Percentiles rank a stretch among this genome's conserved stretches.
Evolutionary conservation across 2,888 invertebrate genomes (phyloP).

Genomic region (Meiosimyza platycephala): DNA sequence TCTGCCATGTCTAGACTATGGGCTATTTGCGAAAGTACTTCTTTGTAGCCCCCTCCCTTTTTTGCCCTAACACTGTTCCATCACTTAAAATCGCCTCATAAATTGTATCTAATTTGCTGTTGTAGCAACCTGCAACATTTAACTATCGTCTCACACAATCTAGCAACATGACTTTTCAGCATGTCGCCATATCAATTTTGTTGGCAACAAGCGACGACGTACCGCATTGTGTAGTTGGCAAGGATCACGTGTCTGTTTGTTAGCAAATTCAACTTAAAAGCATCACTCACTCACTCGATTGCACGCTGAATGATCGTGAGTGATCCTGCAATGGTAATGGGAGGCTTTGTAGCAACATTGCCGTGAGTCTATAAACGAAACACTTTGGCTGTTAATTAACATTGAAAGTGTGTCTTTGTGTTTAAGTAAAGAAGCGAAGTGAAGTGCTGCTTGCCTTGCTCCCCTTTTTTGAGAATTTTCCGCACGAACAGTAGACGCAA

Average conservation of each 20-base stretch:
- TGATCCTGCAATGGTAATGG: neutral
- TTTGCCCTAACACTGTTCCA: no score
- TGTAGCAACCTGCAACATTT: slow-evolving; percentile 6
- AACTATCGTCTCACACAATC: neutral
- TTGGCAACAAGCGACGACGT: neutral
- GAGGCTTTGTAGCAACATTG: slow-evolving; percentile 20
- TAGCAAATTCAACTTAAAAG: no score
- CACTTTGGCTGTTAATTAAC: slow-evolving; percentile 39
- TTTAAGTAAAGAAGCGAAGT: neutral
- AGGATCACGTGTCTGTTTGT: slow-evolving; percentile 8
- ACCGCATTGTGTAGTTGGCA: neutral
- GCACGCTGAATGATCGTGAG: neutral
- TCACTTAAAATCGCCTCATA: neutral
- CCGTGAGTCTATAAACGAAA: slow-evolving; percentile 5
- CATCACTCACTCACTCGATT: no score
- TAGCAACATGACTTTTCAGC: slow-evolving; percentile 14
- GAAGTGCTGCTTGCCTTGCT: neutral
- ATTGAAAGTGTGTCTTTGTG: slow-evolving; percentile 30
- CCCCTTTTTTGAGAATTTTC: slow-evolving; percentile 2
- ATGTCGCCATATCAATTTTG: slow-evolving; percentile 22
- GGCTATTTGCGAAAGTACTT: no score
- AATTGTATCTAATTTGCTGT: slow-evolving; percentile 25
- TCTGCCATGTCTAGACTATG: no score
- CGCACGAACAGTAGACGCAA: neutral
- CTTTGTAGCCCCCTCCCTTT: no score